Evolutionary conservation across 2,113 vertebrate species (phyloP).

Genomic region (Terrapene triunguis): DNA sequence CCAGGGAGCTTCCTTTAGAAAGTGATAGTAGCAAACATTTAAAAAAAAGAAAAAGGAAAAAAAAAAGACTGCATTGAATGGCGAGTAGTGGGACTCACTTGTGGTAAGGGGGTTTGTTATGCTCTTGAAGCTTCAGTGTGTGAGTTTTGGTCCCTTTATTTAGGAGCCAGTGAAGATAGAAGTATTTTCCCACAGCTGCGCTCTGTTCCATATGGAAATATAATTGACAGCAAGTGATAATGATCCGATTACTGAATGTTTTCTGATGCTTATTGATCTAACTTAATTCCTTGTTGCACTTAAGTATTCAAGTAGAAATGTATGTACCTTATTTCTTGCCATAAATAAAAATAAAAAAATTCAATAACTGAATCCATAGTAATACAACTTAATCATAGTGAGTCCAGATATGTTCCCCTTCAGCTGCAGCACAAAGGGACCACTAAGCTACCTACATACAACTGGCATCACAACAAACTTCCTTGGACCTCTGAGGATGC

Average conservation of each 20-base stretch:
- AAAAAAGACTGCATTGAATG: background rate
- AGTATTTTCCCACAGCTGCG: background rate
- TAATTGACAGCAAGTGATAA: background rate
- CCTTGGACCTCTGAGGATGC: background rate
- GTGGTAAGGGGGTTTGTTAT: background rate
- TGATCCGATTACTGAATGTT: background rate
- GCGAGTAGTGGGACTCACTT: background rate
- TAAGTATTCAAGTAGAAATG: slow-evolving; percentile 44
- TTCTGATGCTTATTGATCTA: slow-evolving; percentile 35
- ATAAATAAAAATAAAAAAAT: slow-evolving; percentile 58
- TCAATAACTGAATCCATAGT: background rate
- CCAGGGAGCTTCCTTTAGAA: background rate
- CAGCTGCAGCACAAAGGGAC: background rate
- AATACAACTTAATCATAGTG: background rate
- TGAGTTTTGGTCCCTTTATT: background rate
- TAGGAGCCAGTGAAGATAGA: background rate
- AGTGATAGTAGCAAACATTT: background rate
- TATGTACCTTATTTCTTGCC: slow-evolving; percentile 12
- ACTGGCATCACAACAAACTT: background rate
- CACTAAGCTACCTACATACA: background rate
- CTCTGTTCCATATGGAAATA: background rate
- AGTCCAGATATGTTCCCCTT: background rate
- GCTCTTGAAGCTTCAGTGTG: background rate
- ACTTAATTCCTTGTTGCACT: slow-evolving; percentile 57
- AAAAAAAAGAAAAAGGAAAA: background rate